Conservation (phyloP, 2,888 invertebrate genomes). For the Aporophyla lueneburgensis region DNA sequence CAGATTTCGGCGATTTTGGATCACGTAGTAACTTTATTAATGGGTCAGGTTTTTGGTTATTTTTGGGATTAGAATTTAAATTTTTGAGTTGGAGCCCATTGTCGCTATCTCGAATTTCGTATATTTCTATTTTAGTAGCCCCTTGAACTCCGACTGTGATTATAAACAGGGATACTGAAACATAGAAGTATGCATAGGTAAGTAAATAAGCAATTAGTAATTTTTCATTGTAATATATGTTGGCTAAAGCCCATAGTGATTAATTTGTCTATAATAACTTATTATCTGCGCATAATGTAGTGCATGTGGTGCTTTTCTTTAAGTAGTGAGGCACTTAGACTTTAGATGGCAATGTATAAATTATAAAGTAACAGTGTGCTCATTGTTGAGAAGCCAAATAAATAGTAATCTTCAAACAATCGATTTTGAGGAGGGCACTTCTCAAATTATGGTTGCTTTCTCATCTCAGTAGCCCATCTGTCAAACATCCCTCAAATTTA, state of each 20-base stretch:
- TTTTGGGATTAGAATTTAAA: constrained; percentile 23
- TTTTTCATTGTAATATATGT: not conserved
- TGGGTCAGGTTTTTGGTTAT: not conserved
- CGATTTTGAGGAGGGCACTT: not conserved
- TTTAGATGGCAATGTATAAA: too few species aligned
- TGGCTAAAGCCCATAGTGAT: not conserved
- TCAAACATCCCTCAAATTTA: not conserved
- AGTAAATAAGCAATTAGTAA: not conserved
- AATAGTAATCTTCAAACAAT: not conserved
- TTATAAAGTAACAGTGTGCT: too few species aligned
- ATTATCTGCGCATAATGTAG: too few species aligned
- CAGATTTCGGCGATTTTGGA: not conserved
- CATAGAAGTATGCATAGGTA: not conserved
- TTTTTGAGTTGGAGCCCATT: constrained; percentile 50
- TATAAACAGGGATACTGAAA: constrained; percentile 50
- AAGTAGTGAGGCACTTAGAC: too few species aligned
- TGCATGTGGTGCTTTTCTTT: too few species aligned
- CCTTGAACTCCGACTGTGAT: constrained; percentile 29
- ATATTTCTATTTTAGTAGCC: constrained; percentile 58
- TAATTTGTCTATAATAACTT: too few species aligned
- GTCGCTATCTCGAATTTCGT: constrained; percentile 51
- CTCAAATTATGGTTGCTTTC: not conserved
- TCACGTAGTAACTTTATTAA: constrained; percentile 23
- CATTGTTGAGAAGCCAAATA: too few species aligned
- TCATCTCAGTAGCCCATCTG: not conserved